Conservation (phyloP, 2,113 vertebrate genomes). For the Callocephalon fimbriatum region DNA sequence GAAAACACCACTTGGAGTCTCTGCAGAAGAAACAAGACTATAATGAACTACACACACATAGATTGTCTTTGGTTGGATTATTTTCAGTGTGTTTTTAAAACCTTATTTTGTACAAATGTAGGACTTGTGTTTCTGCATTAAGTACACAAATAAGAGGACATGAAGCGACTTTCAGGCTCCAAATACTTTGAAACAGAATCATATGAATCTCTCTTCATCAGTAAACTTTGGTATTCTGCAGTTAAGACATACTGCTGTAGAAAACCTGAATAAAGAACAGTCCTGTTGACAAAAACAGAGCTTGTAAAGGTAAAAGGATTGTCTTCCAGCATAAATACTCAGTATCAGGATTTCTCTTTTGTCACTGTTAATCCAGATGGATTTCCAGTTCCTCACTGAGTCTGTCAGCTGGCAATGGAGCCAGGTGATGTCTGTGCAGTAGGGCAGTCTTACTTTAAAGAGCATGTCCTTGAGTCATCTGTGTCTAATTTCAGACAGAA, state of each 20-base stretch:
- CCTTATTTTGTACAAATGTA: neutral
- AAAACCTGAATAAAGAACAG: neutral
- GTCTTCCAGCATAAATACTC: neutral
- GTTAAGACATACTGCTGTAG: neutral
- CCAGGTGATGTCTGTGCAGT: neutral
- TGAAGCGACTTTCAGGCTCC: neutral
- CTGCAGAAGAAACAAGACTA: neutral
- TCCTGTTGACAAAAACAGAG: neutral
- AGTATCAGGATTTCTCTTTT: neutral
- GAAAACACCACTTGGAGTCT: neutral
- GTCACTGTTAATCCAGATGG: neutral
- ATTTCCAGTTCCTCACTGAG: neutral
- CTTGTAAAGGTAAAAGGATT: neutral
- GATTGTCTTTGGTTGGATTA: neutral
- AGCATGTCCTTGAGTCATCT: neutral
- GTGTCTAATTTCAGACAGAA: neutral
- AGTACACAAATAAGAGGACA: neutral
- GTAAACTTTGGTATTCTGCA: neutral
- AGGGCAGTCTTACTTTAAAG: neutral
- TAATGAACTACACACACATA: accelerated
- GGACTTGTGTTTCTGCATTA: neutral
- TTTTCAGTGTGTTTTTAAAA: neutral
- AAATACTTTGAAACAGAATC: neutral
- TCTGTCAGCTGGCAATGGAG: neutral
- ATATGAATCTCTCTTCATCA: neutral